Evolutionary conservation across 2,888 invertebrate genomes (phyloP).

Genomic region (Rotaria macrura): DNA sequence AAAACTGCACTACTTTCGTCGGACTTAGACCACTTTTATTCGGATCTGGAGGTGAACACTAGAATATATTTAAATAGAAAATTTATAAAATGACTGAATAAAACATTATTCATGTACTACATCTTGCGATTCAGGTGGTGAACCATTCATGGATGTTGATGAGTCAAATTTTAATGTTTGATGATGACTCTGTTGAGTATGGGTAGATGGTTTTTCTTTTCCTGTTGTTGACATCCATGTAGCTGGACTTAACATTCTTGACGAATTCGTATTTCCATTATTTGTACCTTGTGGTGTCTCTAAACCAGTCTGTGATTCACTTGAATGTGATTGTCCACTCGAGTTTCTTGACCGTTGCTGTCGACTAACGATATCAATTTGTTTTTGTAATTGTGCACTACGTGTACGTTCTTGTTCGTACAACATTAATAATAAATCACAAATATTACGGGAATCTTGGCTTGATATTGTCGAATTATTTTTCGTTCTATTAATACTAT

Average conservation of each 20-base stretch:
- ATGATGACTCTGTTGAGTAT: neutral
- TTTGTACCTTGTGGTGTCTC: neutral
- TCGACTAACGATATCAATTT: constrained; percentile 13
- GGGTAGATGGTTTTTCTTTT: constrained; percentile 1
- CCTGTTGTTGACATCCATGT: neutral
- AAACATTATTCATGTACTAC: neutral
- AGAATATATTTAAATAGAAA: neutral
- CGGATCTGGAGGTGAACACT: constrained; percentile 11
- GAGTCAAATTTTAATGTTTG: constrained; percentile 19
- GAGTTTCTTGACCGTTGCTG: constrained; percentile 20
- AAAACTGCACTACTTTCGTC: constrained; percentile 1
- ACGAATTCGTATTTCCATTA: neutral
- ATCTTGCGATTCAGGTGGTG: constrained; percentile 5
- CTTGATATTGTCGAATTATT: neutral
- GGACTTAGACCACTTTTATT: neutral
- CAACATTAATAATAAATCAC: neutral
- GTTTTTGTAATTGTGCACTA: constrained; percentile 17
- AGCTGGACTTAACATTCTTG: neutral
- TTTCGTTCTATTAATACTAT: neutral
- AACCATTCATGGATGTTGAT: neutral
- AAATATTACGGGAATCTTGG: neutral
- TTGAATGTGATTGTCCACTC: constrained; percentile 19
- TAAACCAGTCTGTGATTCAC: constrained; percentile 12
- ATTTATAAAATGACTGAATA: neutral
- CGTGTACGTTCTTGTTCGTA: constrained; percentile 19